Evolutionary conservation across 2,797 vertebrate species (phyloP).

Genomic region (Pseudopleuronectes americanus): DNA sequence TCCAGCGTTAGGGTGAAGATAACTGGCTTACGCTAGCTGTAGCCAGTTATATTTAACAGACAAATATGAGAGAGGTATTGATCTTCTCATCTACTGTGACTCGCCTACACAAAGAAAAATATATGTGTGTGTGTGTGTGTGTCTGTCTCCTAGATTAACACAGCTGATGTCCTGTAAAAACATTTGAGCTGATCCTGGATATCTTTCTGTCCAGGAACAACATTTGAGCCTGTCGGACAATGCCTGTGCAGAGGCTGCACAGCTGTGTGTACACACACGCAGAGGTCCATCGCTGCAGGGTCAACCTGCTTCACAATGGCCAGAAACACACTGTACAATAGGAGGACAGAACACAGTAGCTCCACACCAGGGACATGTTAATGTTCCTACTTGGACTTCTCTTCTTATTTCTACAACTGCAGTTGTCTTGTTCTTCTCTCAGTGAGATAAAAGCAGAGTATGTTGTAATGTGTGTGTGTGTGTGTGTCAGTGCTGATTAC

Average conservation of each 20-base stretch:
- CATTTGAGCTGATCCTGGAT: slow-evolving; percentile 64
- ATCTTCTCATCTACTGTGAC: too few relatives aligned
- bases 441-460: slow-evolving; percentile 17
- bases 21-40: too few relatives aligned
- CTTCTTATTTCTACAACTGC: slow-evolving; percentile 32
- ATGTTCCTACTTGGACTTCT: slow-evolving; percentile 27
- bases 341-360: slow-evolving; percentile 44
- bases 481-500: slow-evolving; percentile 43
- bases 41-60: too few relatives aligned
- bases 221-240: slow-evolving; percentile 68
- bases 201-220: slow-evolving; percentile 69
- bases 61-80: too few relatives aligned
- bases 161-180: slow-evolving; percentile 73
- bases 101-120: too few relatives aligned
- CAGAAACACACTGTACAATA: slow-evolving; percentile 58
- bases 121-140: not conserved
- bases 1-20: too few relatives aligned
- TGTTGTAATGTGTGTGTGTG: slow-evolving; percentile 7
- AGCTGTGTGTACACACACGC: slow-evolving; percentile 70
- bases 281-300: slow-evolving; percentile 43
- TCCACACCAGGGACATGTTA: slow-evolving; percentile 50
- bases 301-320: slow-evolving; percentile 48
- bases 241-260: slow-evolving; percentile 68
- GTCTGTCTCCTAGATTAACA: slow-evolving; percentile 59
- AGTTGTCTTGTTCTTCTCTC: slow-evolving; percentile 19